Base-by-base conservation (phyloP, 2,113 vertebrate species). In the Columbina picui region DNA sequence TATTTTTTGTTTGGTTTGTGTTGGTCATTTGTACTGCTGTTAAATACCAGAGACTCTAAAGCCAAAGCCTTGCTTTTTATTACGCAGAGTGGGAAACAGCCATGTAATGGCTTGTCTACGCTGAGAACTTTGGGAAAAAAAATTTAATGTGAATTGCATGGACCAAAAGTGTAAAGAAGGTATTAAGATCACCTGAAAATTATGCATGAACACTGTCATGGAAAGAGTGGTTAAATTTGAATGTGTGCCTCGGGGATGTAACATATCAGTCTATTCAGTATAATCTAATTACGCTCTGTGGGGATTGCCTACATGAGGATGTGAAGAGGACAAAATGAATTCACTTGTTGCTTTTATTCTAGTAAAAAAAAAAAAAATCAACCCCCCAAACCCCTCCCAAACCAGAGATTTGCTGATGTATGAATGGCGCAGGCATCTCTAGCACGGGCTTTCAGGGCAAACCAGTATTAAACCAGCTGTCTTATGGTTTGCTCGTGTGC, bases 341-440 rank as follows among this genome's bases (percentile, higher is more conserved):
- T 82, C 87, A 83, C 70, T 63, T 90, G 39, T 83, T 87, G 60
- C 69, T 89, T 76, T 89, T 69, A 59, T 84, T 77, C 19, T 57
- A 22, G 7, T 5, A 4, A 41, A 47, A 83, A 64, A 68, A 13
- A 15, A 21, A 36, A 15, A 25, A 36, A 17, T 45, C 43, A 45
- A 45, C 18, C 18, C 43, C 43, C 43, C 8, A 17, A 12, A 49
- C 3, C 0, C 43, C 43, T 25, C 50, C 8, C 16, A 32, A 17
- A 12, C 2, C 3, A 15, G 18, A 47, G 34, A 2, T 81, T 32
- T 74, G 59, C 52, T 76, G 4, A 0, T 10, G 1, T 27, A 4
- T 34, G 47, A 47, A 29, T 25, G 23, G 12, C 60, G 45, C 14
- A 9, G 39, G 13, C 20, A 12, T 27, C 68, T 76, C 80, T 6